Base-by-base conservation (phyloP, 2,113 vertebrate genomes). In the Echinops telfairi region DNA sequence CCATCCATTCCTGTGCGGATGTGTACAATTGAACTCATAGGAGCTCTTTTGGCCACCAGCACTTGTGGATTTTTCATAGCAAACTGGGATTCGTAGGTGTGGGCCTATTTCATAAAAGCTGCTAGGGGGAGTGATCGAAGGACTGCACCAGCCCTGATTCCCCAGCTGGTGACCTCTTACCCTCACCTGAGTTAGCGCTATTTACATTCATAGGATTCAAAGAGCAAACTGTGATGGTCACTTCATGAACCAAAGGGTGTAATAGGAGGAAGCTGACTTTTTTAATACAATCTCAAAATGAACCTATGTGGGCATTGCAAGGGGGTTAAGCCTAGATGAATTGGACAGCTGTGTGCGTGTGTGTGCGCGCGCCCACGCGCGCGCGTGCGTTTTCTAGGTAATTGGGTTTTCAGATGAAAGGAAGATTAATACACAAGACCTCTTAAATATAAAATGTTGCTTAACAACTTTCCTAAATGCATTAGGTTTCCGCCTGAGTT, bases 321-420 rank as follows among this genome's bases (percentile, higher is more conserved):
- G 58, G 75, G 83, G 31, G 83, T 78, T 95, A 87, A 92, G 93
- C 87, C 68, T 93, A 86, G 70, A 92, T 83, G 79, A 93, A 83
- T 84, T 83, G 82, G 36, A 95, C 94, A 86, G 43, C 40, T 3
- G 40, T 40, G 40, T 40, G 40, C 7, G 40, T 40, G 40, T 40
- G 40, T 40, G 40, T 7, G 40, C 40, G 7, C 40, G 40, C 40
- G 40, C 40, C 4, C 7, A 40, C 7, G 40, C 7, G 4, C 1
- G 64, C 11, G 25, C 64, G 11, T 29, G 22, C 7, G 73, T 95
- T 75, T 82, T 94, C 88, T 86, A 95, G 80, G 89, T 94, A 95
- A 90, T 77, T 86, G 64, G 83, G 80, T 96, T 95, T 94, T 94
- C 89, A 86, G 86, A 85, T 90, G 89, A 94, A 93, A 62, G 78